Evolutionary conservation across 2,797 vertebrate species (phyloP), one percentile per base, ranked within the genome.

Genomic region (Clarias laeviceps): DNA sequence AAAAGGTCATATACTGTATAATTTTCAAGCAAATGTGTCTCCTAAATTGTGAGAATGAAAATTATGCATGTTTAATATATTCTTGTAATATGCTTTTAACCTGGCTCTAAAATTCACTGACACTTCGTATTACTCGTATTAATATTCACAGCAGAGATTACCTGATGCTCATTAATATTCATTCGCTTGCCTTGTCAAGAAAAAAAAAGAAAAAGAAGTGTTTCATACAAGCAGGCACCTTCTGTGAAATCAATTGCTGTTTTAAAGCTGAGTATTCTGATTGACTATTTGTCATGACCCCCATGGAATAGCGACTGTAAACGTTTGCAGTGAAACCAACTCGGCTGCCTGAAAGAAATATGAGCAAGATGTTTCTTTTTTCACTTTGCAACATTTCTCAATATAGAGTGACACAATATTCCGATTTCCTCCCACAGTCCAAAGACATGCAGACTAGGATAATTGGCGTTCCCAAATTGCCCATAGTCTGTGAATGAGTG

Each of bases 161-260:
- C 56, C 56, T 8, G 6, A 61, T 62, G 76, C 56, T 62, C 32
- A 77, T 77, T 34, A 62, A 61, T 78, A 78, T 37, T 78, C 76
- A 78, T 79, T 17, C n/a, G 32, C 59, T n/a, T 40, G 77, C 6
- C 12, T 79, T 37, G 20, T 59, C 17, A 77, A 59, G 8, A 54
- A 77, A 77, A 76, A 17, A 77, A 59, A 17, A 50, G 57, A 76
- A 74, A 17, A 78, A 59, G 29, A 61, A 14, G 56, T 5, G 11
- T 27, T 76, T 56, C 27, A 29, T 76, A 32, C n/a, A 56, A 32
- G 27, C 27, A 57, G 2, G 8, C n/a, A n/a, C 24, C n/a, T 9
- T 59, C 57, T 61, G 12, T 40, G 8, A 79, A 62, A 6, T n/a
- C 14, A 3, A 7, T 8, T 59, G 56, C 9, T 62, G 8, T 61